A percentile compares a stretch with the other conserved stretches of the same genome.
phyloP scores from a whole-genome alignment of 2,113 vertebrate species.

The Boulengeromyrus knoepffleri region DNA sequence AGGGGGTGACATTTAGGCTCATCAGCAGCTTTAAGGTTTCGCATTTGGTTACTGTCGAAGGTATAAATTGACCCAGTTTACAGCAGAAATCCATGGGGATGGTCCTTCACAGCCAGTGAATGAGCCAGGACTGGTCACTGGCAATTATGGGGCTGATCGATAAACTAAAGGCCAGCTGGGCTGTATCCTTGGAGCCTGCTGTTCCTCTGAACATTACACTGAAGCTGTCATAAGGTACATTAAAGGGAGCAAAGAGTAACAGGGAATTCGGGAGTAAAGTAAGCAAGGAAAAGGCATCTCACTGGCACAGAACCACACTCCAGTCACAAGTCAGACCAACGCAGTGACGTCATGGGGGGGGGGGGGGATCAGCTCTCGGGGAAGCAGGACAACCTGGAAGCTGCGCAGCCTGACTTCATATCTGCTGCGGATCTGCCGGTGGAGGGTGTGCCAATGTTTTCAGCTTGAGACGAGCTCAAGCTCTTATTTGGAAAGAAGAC shows the following conservation, averaged over 20 bases:
- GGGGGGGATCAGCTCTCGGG: background rate
- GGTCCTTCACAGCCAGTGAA: background rate
- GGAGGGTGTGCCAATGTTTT: background rate
- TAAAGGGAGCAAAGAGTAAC: background rate
- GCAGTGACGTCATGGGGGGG: background rate
- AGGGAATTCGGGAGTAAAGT: background rate
- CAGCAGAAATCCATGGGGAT: background rate
- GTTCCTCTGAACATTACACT: background rate
- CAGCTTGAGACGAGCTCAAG: background rate
- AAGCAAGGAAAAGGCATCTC: background rate
- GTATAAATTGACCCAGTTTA: background rate
- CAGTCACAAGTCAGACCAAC: background rate
- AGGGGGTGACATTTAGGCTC: background rate
- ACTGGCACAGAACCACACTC: background rate
- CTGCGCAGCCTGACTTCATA: background rate
- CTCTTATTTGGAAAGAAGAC: background rate
- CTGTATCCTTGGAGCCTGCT: background rate
- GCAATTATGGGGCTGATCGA: background rate
- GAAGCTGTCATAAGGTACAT: background rate
- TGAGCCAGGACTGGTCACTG: background rate
- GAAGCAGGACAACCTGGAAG: background rate
- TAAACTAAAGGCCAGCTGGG: background rate
- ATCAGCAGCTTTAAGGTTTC: background rate
- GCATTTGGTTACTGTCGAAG: background rate
- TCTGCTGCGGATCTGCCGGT: background rate